Percentiles rank a stretch among this genome's conserved stretches.
Evolutionary conservation across 1,140 invertebrate species (phyloP).

Genomic region (Trachymyrmex septentrionalis): DNA sequence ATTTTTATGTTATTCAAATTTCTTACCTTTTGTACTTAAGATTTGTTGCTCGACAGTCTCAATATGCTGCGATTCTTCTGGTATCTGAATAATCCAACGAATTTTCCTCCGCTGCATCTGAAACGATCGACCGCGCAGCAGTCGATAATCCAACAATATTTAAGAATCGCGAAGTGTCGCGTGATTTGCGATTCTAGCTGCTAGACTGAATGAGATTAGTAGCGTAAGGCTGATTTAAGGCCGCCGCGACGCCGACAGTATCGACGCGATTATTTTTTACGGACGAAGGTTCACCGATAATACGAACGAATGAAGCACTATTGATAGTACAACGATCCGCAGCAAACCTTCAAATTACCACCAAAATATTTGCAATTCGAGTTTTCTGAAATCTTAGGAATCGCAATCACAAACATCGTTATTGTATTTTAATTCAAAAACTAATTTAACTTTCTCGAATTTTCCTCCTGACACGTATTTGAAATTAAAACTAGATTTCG

Average conservation of each 20-base stretch:
- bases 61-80: constrained; percentile 82
- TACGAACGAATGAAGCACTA: constrained; percentile 46
- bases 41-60: constrained; percentile 87
- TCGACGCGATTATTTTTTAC: constrained; percentile 72
- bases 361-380: background rate
- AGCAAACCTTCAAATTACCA: background rate
- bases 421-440: background rate
- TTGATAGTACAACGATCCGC: background rate
- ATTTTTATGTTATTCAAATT: background rate
- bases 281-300: constrained; percentile 62
- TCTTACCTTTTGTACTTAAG: constrained; percentile 87
- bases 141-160: background rate
- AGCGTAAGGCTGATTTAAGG: constrained; percentile 62
- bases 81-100: constrained; percentile 87
- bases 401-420: background rate
- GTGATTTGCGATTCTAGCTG: constrained; percentile 30
- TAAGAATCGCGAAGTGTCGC: constrained; percentile 5
- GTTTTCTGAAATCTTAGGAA: too few relatives aligned
- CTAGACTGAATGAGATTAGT: constrained; percentile 64
- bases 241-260: constrained; percentile 36
- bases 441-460: background rate
- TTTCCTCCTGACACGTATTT: background rate
- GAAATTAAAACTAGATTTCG: background rate
- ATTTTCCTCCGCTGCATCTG: constrained; percentile 83
- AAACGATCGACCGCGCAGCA: background rate